A percentile compares a stretch with the other conserved stretches of the same genome.
These are phyloP conservation scores for Melanostoma scalare DNA, from an alignment of 2,888 invertebrate species.

Conservation along the genomic window DNA sequence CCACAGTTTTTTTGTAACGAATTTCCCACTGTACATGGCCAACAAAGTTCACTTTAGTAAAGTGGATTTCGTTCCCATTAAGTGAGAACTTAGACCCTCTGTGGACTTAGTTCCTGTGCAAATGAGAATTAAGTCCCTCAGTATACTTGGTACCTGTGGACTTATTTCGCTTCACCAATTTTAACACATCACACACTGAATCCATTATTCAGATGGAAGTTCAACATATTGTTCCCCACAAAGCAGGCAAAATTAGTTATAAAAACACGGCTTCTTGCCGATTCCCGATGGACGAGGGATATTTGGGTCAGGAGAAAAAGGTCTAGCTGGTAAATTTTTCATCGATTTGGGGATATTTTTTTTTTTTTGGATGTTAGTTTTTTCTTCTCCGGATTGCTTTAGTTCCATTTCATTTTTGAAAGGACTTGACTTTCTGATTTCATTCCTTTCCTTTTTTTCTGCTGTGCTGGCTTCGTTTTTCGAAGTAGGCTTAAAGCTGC, in stretches of 20 bases:
- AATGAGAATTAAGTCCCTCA: too few relatives aligned
- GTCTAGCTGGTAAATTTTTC: constrained; percentile 2
- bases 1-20: too few relatives aligned
- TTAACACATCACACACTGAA: constrained; percentile 10
- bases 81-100: too few relatives aligned
- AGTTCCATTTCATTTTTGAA: constrained; percentile 18
- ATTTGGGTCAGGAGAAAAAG: constrained; percentile 12
- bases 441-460: constrained; percentile 11
- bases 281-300: constrained; percentile 2
- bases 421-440: constrained; percentile 33
- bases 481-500: constrained; percentile 16
- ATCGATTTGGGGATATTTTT: not conserved
- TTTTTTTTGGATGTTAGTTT: constrained; percentile 6
- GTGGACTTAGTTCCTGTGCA: too few relatives aligned
- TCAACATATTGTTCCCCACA: constrained; percentile 4
- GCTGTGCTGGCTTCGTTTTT: constrained; percentile 11
- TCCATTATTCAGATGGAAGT: constrained; percentile 7
- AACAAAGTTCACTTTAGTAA: too few relatives aligned
- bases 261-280: not conserved
- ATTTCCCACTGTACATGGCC: too few relatives aligned
- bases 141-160: too few relatives aligned
- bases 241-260: not conserved
- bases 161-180: constrained; percentile 7
- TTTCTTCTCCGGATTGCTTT: constrained; percentile 22
- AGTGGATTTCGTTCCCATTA: too few relatives aligned